Percentiles rank a stretch among this genome's conserved stretches.
phyloP scores from a whole-genome alignment of 2,888 invertebrate genomes.

The Girardia tigrina region DNA sequence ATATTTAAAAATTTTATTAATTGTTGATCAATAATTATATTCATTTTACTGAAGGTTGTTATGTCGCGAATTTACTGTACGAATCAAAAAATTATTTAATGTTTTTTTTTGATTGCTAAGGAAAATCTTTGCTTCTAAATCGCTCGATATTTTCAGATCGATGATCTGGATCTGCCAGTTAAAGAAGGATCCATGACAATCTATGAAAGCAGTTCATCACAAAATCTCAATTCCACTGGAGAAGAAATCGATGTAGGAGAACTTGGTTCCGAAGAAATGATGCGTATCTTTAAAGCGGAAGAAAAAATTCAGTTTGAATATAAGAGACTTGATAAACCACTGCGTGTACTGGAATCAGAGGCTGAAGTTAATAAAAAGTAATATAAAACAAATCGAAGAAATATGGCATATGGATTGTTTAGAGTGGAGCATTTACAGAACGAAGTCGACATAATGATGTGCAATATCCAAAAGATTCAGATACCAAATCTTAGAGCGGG shows the following conservation, averaged over 20 bases:
- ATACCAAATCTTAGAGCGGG: constrained; percentile 79
- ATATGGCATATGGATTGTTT: neutral
- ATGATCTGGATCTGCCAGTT: constrained; percentile 79
- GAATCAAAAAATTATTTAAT: too few relatives aligned
- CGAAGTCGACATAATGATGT: constrained; percentile 55
- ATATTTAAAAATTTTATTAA: too few relatives aligned
- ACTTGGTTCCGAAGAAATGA: neutral
- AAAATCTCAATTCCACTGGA: neutral
- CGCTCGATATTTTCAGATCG: too few relatives aligned
- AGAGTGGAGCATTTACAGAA: constrained; percentile 3
- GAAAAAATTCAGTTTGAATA: constrained; percentile 16
- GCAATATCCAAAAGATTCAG: constrained; percentile 78
- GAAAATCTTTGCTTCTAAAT: too few relatives aligned
- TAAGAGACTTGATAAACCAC: neutral
- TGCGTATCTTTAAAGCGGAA: neutral
- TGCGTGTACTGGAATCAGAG: neutral
- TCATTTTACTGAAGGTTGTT: too few relatives aligned
- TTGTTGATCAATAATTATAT: too few relatives aligned
- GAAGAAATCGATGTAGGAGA: neutral
- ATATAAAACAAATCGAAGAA: neutral
- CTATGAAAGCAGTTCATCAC: neutral
- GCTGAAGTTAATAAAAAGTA: neutral
- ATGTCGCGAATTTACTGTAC: too few relatives aligned
- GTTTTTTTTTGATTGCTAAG: too few relatives aligned
- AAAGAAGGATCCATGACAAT: constrained; percentile 65